phyloP scores from a whole-genome alignment of 30 jellyfish, hydroid and myxozoan species.

The Pseudorhiza aurosa region DNA sequence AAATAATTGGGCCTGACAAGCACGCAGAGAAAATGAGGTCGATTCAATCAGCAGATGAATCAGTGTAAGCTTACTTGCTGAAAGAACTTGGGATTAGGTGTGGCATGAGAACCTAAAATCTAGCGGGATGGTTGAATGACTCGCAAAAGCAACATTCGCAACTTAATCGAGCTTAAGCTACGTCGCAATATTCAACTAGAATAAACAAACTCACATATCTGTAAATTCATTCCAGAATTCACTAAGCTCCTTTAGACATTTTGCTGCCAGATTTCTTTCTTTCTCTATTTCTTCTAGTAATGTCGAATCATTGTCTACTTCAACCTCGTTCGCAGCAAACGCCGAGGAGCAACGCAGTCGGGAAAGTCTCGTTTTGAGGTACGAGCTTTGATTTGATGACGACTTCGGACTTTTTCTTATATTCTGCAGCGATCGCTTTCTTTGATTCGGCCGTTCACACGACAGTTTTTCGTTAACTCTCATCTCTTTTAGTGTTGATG shows the following conservation, averaged over 20 bases:
- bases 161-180: background rate
- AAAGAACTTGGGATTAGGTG: background rate
- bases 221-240: slow-evolving; percentile 72
- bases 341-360: slow-evolving; percentile 1
- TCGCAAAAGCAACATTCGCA: background rate
- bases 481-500: slow-evolving; percentile 57
- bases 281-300: slow-evolving; percentile 32
- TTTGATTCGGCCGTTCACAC: slow-evolving; percentile 15
- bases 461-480: slow-evolving; percentile 27
- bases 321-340: background rate
- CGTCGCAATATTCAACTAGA: background rate
- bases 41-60: background rate
- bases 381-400: slow-evolving; percentile 5
- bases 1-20: too few species aligned
- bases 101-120: background rate
- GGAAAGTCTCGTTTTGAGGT: slow-evolving; percentile 15
- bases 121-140: background rate
- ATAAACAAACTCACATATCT: background rate
- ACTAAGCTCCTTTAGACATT: slow-evolving; percentile 56
- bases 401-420: slow-evolving; percentile 7
- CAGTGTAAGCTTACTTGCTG: background rate
- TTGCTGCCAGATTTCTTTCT: slow-evolving; percentile 47
- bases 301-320: background rate
- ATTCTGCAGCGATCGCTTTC: slow-evolving; percentile 10
- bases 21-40: too few species aligned